phyloP scores from a whole-genome alignment of 2,888 invertebrate genomes.

The Andrena dorsata region DNA sequence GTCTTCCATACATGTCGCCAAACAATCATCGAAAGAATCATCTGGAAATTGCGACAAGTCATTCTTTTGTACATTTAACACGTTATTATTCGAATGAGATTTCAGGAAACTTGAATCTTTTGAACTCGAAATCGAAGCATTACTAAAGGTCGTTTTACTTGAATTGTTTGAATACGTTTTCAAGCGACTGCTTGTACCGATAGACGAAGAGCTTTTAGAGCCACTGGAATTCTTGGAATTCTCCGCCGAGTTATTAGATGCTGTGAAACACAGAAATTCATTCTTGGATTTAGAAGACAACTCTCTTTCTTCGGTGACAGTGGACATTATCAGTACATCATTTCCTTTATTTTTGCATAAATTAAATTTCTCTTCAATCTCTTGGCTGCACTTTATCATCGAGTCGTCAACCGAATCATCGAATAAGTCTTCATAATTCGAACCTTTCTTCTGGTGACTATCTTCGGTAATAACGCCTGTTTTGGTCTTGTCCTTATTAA shows the following conservation, averaged over 20 bases:
- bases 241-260: constrained; percentile 22
- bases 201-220: constrained; percentile 21
- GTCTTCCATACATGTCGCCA: constrained; percentile 72
- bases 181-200: constrained; percentile 19
- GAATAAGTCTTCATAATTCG: constrained; percentile 74
- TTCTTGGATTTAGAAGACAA: background rate
- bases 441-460: constrained; percentile 40
- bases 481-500: constrained; percentile 1
- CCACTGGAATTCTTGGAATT: constrained; percentile 20
- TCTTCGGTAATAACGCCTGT: constrained; percentile 8
- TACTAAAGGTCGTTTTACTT: constrained; percentile 18
- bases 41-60: constrained; percentile 63
- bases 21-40: constrained; percentile 79
- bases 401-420: constrained; percentile 77
- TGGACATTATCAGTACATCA: background rate
- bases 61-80: constrained; percentile 10
- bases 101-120: constrained; percentile 14
- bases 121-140: background rate
- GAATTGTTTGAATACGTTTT: constrained; percentile 64
- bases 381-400: constrained; percentile 78
- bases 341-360: constrained; percentile 34
- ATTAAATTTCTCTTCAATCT: constrained; percentile 75
- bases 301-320: constrained; percentile 27
- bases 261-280: background rate
- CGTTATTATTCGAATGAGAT: constrained; percentile 38